Evolutionary conservation across 2,797 vertebrate species (phyloP).

Genomic region (Miichthys miiuy): DNA sequence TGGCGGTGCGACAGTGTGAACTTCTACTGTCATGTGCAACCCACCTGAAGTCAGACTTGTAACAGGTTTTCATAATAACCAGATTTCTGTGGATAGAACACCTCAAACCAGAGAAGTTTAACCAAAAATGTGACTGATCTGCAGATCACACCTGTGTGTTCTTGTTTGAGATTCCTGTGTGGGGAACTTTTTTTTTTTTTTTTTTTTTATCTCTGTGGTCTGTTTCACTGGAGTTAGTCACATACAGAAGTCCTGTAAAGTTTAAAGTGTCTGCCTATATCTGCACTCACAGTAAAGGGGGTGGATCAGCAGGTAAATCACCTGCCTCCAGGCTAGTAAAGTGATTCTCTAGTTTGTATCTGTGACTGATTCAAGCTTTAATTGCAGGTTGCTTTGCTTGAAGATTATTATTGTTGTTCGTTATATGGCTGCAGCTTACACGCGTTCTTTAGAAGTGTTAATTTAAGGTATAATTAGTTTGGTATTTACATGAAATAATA

Average conservation of each 20-base stretch:
- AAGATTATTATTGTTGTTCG: neutral
- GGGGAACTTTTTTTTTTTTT: neutral
- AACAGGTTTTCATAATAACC: neutral
- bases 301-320: slow-evolving; percentile 11
- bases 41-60: neutral
- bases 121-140: slow-evolving; percentile 3
- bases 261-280: neutral
- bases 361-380: slow-evolving; percentile 17
- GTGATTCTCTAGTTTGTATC: slow-evolving; percentile 3
- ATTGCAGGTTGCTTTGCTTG: slow-evolving; percentile 1
- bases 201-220: neutral
- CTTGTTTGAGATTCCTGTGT: neutral
- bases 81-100: slow-evolving; percentile 5
- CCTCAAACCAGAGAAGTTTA: neutral
- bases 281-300: no score
- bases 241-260: slow-evolving; percentile 10
- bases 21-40: neutral
- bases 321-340: neutral
- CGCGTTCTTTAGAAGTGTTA: neutral
- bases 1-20: neutral
- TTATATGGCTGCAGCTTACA: slow-evolving; percentile 6
- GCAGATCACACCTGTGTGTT: neutral
- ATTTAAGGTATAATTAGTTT: neutral
- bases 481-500: neutral
- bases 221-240: neutral